Base-by-base conservation (phyloP, 2,113 vertebrate genomes). In the Xyliphius kryptos region DNA sequence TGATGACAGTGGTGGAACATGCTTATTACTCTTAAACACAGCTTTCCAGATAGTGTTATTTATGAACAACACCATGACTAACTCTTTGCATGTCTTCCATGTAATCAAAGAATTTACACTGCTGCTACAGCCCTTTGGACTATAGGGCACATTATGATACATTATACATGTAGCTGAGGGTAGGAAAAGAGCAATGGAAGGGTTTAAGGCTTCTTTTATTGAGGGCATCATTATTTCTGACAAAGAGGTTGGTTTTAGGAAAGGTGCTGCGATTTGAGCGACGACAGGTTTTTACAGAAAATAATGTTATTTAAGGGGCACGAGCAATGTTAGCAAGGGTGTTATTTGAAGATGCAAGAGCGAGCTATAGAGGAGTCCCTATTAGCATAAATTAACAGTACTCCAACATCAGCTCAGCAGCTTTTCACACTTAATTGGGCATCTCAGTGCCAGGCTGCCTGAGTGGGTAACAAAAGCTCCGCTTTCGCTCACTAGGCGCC, bases 401-500 rank as follows among this genome's bases (percentile, higher is more conserved):
- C 89, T 87, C 79, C 83, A 77, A 89, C 89, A 81, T 82, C 82
- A 78, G 84, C 82, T 85, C 82, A 87, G 88, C 82, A 90, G 87
- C 90, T 91, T 84, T 93, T 92, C 89, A 91, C 92, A 93, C 91
- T 92, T 95, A 95, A 95, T 95, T 94, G 92, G 90, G 91, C 91
- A 90, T 89, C 92, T 93, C 90, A 91, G 90, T 89, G 85, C 81
- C 89, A 86, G 79, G 77, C 86, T 82, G 90, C 88, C 86, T 77
- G 64, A 66, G 72, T 84, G 74, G 89, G 90, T 84, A 86, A 91
- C 82, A 86, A 79, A n/a, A n/a, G n/a, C n/a, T n/a, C n/a, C n/a
- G n/a, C n/a, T n/a, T n/a, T n/a, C 81, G 56, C 75, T 43, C 71
- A 87, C 71, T 77, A 82, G 81, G 82, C 85, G 76, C 77, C 66